Evolutionary conservation across 1,140 invertebrate genomes (phyloP).

Genomic region (Drosophila mauritiana): DNA sequence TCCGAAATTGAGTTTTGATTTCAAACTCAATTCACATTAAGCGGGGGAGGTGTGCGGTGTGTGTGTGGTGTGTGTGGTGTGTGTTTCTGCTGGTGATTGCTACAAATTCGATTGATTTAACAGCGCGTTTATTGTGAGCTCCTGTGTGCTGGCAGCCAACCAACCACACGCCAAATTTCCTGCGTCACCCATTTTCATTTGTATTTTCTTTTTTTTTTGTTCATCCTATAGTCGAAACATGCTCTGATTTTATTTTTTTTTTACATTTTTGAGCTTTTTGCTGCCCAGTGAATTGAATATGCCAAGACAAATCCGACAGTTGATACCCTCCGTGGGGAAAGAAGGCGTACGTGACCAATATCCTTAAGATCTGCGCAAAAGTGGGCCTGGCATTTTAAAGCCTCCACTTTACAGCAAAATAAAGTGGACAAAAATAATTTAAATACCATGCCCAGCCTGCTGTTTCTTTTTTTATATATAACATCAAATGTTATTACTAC

Average conservation of each 20-base stretch:
- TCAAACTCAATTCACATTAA: conserved; percentile 76
- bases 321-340: conserved; percentile 5
- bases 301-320: conserved; percentile 38
- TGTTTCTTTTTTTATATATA: not conserved
- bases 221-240: not conserved
- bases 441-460: not conserved
- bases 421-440: not conserved
- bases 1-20: conserved; percentile 78
- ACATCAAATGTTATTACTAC: not conserved
- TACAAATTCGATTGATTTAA: conserved; percentile 79
- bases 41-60: conserved; percentile 4
- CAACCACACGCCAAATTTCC: conserved; percentile 5
- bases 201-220: not conserved
- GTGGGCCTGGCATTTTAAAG: not conserved
- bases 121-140: conserved; percentile 45
- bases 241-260: conserved; percentile 4
- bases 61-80: not conserved
- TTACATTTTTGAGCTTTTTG: not conserved
- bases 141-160: not conserved
- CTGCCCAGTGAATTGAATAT: conserved; percentile 38
- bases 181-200: not conserved
- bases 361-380: not conserved
- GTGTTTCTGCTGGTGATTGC: conserved; percentile 58
- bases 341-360: conserved; percentile 23
- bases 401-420: too few species aligned